These are phyloP conservation scores for Cladorhizidae sp. DNA, from an alignment of 37 sponge, comb jelly and placozoan species.

Conservation along the genomic window DNA sequence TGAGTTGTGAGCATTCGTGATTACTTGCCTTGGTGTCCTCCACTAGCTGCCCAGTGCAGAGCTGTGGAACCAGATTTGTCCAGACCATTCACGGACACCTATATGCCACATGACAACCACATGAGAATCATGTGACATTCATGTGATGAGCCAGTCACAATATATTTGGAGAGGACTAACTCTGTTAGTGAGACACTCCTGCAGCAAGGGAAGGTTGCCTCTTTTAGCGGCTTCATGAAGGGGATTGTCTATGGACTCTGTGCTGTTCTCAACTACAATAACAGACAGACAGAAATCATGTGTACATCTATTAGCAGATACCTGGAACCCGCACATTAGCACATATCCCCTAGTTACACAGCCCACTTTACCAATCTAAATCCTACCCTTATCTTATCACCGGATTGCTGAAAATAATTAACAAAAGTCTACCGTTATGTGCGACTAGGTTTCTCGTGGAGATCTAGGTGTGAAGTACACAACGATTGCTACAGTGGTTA, in stretches of 20 bases:
- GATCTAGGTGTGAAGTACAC: no score
- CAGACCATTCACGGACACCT: slow-evolving; percentile 95
- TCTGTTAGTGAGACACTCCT: slow-evolving; percentile 90
- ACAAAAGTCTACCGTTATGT: no score
- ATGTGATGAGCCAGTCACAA: neutral
- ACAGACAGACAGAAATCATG: neutral
- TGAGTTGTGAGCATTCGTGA: no score
- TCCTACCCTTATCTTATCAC: no score
- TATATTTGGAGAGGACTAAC: neutral
- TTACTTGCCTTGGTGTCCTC: slow-evolving; percentile 79
- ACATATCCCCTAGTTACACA: no score
- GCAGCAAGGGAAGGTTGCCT: slow-evolving; percentile 89
- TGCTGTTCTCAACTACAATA: slow-evolving; percentile 74
- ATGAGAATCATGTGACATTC: neutral
- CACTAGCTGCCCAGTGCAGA: slow-evolving; percentile 97
- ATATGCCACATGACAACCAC: slow-evolving; percentile 18
- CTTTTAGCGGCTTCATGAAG: slow-evolving; percentile 97
- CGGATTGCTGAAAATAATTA: no score
- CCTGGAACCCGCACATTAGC: no score
- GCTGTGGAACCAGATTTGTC: slow-evolving; percentile 99
- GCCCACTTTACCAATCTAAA: no score
- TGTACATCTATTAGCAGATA: neutral
- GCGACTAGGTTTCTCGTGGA: no score
- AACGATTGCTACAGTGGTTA: no score
- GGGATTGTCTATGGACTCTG: slow-evolving; percentile 93